A percentile compares a stretch with the other conserved stretches of the same genome.
Conservation (phyloP, 2,888 invertebrate species). For the Lampropteryx suffumata region DNA sequence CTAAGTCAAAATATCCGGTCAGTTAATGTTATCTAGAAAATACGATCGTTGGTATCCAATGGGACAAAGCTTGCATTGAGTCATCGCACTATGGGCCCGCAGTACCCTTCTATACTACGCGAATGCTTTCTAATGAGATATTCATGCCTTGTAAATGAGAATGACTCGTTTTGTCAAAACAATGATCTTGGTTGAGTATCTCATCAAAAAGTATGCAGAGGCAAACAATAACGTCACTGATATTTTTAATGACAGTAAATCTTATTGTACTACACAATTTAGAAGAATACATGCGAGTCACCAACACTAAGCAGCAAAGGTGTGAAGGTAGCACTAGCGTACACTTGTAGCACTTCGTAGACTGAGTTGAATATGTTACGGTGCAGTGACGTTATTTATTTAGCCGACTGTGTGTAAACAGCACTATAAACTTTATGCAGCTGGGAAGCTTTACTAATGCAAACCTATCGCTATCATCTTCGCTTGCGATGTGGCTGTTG, state of each 20-base stretch:
- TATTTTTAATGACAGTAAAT: background rate
- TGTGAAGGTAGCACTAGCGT: slow-evolving; percentile 20
- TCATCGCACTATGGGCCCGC: slow-evolving; percentile 80
- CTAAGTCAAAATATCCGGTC: slow-evolving; percentile 47
- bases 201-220: slow-evolving; percentile 23
- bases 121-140: slow-evolving; percentile 44
- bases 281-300: background rate
- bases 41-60: slow-evolving; percentile 51
- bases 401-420: slow-evolving; percentile 18
- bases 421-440: slow-evolving; percentile 28
- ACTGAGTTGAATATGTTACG: background rate
- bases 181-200: too few relatives aligned
- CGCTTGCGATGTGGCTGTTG: slow-evolving; percentile 4
- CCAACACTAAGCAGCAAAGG: slow-evolving; percentile 1
- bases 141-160: too few relatives aligned
- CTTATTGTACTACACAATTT: too few relatives aligned
- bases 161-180: too few relatives aligned
- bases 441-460: slow-evolving; percentile 30
- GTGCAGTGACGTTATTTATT: slow-evolving; percentile 25
- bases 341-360: slow-evolving; percentile 15
- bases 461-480: slow-evolving; percentile 1
- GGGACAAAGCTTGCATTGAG: slow-evolving; percentile 82
- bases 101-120: slow-evolving; percentile 47
- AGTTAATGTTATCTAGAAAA: slow-evolving; percentile 40
- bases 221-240: slow-evolving; percentile 22